phyloP scores from a whole-genome alignment of 2,797 vertebrate genomes.

The Cirrhinus mrigala region DNA sequence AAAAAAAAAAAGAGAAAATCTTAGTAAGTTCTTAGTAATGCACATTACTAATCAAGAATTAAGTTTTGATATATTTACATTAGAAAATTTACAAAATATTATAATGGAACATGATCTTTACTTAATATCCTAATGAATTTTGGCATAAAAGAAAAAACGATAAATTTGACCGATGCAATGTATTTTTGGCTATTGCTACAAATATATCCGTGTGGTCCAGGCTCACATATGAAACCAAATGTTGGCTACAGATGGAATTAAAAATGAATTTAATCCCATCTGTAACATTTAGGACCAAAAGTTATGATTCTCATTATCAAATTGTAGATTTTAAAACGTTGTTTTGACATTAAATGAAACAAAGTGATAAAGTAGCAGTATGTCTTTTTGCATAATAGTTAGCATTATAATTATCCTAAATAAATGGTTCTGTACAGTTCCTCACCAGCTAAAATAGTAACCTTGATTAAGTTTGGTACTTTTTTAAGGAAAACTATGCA shows the following conservation, averaged over 20 bases:
- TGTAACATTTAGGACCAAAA: not conserved
- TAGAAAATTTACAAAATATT: too few relatives aligned
- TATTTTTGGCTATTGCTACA: too few relatives aligned
- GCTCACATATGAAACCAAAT: not conserved
- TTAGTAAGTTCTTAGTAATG: too few relatives aligned
- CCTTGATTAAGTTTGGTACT: not conserved
- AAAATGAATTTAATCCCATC: not conserved
- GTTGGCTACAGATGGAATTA: too few relatives aligned
- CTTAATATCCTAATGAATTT: too few relatives aligned
- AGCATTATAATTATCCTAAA: not conserved
- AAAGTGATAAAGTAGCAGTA: not conserved
- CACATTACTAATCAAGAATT: too few relatives aligned
- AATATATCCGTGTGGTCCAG: too few relatives aligned
- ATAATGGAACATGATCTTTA: too few relatives aligned
- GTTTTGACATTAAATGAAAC: not conserved
- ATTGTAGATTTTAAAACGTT: not conserved
- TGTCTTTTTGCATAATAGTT: not conserved
- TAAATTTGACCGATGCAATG: too few relatives aligned
- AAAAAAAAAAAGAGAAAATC: too few relatives aligned
- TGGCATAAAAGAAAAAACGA: too few relatives aligned
- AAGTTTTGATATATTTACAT: too few relatives aligned
- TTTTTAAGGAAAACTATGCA: not conserved
- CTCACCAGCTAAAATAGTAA: not conserved
- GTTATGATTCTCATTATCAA: not conserved
- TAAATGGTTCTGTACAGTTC: not conserved